A percentile compares a stretch with the other conserved stretches of the same genome.
These are phyloP conservation scores for Marasmarcha lunaedactyla DNA, from an alignment of 2,888 invertebrate genomes.

Conservation along the genomic window DNA sequence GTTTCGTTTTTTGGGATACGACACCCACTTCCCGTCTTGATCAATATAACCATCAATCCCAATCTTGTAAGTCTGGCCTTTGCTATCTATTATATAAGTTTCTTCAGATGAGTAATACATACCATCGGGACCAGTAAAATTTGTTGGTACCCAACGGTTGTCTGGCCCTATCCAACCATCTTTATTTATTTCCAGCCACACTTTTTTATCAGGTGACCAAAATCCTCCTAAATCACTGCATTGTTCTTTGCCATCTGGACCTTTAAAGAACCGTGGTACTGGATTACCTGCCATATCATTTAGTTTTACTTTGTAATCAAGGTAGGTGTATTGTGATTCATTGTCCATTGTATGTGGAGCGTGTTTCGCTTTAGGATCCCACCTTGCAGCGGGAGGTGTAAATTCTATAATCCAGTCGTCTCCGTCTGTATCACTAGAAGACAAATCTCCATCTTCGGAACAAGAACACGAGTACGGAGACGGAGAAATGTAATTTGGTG, in stretches of 20 bases:
- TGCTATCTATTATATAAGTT: slow-evolving; percentile 38
- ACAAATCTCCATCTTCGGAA: slow-evolving; percentile 40
- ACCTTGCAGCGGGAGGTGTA: slow-evolving; percentile 47
- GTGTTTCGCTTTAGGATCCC: slow-evolving; percentile 47
- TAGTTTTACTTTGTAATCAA: slow-evolving; percentile 55
- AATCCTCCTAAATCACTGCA: slow-evolving; percentile 61
- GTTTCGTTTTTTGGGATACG: slow-evolving; percentile 29
- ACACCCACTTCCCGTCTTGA: slow-evolving; percentile 50
- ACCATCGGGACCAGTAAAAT: slow-evolving; percentile 53
- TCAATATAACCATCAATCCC: slow-evolving; percentile 56
- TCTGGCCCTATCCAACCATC: slow-evolving; percentile 57
- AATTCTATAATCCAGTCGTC: slow-evolving; percentile 61
- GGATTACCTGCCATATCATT: slow-evolving; percentile 50
- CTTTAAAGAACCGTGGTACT: slow-evolving; percentile 49
- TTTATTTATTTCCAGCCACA: slow-evolving; percentile 55
- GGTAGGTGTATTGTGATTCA: slow-evolving; percentile 46
- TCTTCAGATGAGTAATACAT: slow-evolving; percentile 50
- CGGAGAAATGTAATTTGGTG: slow-evolving; percentile 22
- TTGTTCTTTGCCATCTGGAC: slow-evolving; percentile 49
- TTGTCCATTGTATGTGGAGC: slow-evolving; percentile 27
- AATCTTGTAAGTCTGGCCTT: slow-evolving; percentile 33
- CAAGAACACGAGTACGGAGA: slow-evolving; percentile 55
- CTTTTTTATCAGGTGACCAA: slow-evolving; percentile 34
- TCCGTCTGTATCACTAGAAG: slow-evolving; percentile 50
- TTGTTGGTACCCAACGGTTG: slow-evolving; percentile 53